A percentile compares a stretch with the other conserved stretches of the same genome.
Evolutionary conservation across 2,888 invertebrate species (phyloP).

Genomic region (Hypercompe scribonia): DNA sequence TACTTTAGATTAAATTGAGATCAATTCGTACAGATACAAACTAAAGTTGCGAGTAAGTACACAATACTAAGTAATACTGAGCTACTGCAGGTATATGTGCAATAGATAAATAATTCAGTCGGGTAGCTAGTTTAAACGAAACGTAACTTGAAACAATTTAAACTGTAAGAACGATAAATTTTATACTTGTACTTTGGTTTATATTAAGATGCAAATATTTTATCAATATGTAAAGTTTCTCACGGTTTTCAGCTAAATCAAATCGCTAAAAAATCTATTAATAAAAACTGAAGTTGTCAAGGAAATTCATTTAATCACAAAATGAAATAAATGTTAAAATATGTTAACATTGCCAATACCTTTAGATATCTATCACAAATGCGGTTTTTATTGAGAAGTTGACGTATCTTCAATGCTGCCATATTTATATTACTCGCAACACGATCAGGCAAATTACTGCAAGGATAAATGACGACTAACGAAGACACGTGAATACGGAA

Average conservation of each 20-base stretch:
- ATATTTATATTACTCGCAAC: not conserved
- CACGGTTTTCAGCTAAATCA: too few species aligned
- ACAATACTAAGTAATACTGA: not conserved
- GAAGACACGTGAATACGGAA: not conserved
- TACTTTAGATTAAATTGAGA: not conserved
- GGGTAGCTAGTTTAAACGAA: not conserved
- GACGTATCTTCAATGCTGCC: too few species aligned
- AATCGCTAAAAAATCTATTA: too few species aligned
- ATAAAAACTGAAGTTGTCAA: too few species aligned
- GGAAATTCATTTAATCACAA: too few species aligned
- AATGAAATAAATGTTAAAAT: too few species aligned
- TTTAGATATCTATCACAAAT: too few species aligned
- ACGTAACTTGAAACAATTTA: not conserved
- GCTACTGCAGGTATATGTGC: not conserved
- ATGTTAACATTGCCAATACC: too few species aligned
- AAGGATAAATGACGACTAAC: not conserved
- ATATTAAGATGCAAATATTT: not conserved
- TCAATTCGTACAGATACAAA: not conserved
- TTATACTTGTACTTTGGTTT: too few species aligned
- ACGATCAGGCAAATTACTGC: not conserved
- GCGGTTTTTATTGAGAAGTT: too few species aligned
- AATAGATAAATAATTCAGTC: not conserved
- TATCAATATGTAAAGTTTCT: not conserved
- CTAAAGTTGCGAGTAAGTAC: not conserved
- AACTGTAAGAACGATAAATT: too few species aligned